Base-by-base conservation (phyloP, 2,797 vertebrate species). In the Sebastes hubbsi region DNA sequence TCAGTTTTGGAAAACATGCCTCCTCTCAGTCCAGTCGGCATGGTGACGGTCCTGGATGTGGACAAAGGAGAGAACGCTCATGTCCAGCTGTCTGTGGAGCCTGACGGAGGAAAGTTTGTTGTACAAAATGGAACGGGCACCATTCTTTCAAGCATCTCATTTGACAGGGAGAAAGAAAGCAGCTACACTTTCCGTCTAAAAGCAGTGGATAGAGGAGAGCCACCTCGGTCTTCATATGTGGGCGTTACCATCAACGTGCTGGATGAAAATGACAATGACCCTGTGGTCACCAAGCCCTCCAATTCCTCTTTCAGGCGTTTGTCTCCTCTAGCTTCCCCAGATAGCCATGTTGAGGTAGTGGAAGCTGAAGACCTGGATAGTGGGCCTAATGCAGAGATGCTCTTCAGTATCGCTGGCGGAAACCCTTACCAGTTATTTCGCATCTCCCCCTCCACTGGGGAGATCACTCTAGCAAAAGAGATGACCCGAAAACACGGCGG, bases 1-100 rank as follows among this genome's bases (percentile, higher is more conserved):
- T 99, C 98, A 0, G 98, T 99, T 81, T 95, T 98, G 95, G 99
- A 99, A 94, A 99, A 99, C 93, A 99, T 99, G 97, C 99, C 98
- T 0, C 97, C 98, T 0, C 96, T 99, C 64, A 99, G 98, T 91
- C 97, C 99, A 0, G 98, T 99, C 70, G 99, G 99, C 69, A 99
- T 99, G 98, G 98, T 99, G 89, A 99, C 98, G 0, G 99, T 99
- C 78, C 95, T 98, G 7, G 99, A 99, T 87, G 97, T 97, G 76
- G 99, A 99, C 90, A 97, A 99, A 90, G 99, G 97, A 36, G 97
- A 98, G 81, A 99, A 99, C 2, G 98, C 98, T 77, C 96, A 66
- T 14, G 94, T 99, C 72, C 97, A 96, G 30, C 96, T 99, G 77
- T 98, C 97, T 0, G 98, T 99, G 8, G 99, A 99, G 76, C 97